These are phyloP conservation scores for Lapara coniferarum DNA, from an alignment of 2,888 invertebrate species.

Conservation along the genomic window DNA sequence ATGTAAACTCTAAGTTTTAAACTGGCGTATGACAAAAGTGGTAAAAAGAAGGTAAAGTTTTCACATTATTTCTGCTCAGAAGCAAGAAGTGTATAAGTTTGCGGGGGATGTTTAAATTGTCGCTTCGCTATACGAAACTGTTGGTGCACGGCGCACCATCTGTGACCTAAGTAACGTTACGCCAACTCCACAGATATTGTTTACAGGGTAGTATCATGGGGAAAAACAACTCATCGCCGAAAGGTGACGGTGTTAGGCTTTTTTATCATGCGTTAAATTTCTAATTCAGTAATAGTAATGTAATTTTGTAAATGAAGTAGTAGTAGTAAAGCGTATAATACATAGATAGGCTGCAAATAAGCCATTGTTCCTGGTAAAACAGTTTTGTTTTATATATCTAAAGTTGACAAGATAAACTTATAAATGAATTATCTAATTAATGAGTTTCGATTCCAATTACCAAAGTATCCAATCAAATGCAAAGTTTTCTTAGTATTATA, in stretches of 20 bases:
- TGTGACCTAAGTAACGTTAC: slow-evolving; percentile 47
- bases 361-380: too few relatives aligned
- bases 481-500: too few relatives aligned
- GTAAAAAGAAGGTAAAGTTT: slow-evolving; percentile 64
- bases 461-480: too few relatives aligned
- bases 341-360: too few relatives aligned
- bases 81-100: slow-evolving; percentile 63
- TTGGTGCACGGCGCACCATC: slow-evolving; percentile 53
- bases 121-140: slow-evolving; percentile 54
- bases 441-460: too few relatives aligned
- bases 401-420: too few relatives aligned
- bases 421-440: too few relatives aligned
- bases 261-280: neutral
- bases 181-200: slow-evolving; percentile 1
- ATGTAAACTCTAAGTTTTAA: slow-evolving; percentile 56
- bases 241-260: neutral
- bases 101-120: slow-evolving; percentile 63
- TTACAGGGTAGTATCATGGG: slow-evolving; percentile 2
- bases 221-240: neutral
- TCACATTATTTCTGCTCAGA: slow-evolving; percentile 65
- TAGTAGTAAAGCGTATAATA: too few relatives aligned
- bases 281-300: too few relatives aligned
- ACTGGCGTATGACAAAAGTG: slow-evolving; percentile 50
- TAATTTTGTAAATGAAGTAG: too few relatives aligned
- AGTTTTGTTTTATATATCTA: too few relatives aligned